phyloP scores from a whole-genome alignment of 2,888 invertebrate species.

The Bembecia ichneumoniformis region DNA sequence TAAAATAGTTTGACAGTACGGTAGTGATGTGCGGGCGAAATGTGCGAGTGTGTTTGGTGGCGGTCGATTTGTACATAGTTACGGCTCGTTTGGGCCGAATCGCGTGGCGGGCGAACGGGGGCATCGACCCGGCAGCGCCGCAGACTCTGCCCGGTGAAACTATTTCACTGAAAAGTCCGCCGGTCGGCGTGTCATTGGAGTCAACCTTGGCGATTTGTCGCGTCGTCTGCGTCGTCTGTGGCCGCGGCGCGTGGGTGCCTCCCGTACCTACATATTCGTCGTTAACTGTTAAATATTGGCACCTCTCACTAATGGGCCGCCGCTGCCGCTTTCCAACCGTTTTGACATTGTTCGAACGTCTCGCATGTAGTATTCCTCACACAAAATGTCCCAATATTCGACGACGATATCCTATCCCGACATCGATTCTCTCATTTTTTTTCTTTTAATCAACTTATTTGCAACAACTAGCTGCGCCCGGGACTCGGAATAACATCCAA shows the following conservation, averaged over 20 bases:
- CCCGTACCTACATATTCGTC: constrained; percentile 40
- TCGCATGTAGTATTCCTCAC: not conserved
- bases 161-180: constrained; percentile 68
- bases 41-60: not conserved
- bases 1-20: too few relatives aligned
- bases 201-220: constrained; percentile 68
- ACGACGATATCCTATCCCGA: too few relatives aligned
- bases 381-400: too few relatives aligned
- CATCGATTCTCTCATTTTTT: too few relatives aligned
- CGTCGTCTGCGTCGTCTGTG: constrained; percentile 56
- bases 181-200: constrained; percentile 58
- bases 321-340: constrained; percentile 5
- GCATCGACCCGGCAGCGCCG: constrained; percentile 47
- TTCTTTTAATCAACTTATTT: too few relatives aligned
- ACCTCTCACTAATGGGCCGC: constrained; percentile 37
- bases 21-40: too few relatives aligned
- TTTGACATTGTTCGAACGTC: constrained; percentile 2
- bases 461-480: too few relatives aligned
- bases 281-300: constrained; percentile 54
- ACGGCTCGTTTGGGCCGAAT: constrained; percentile 55
- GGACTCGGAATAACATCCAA: too few relatives aligned
- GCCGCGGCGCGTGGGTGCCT: constrained; percentile 55
- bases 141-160: constrained; percentile 54
- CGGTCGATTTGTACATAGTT: constrained; percentile 15
- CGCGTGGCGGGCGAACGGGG: constrained; percentile 47